Percentiles rank a stretch among this genome's conserved stretches.
Conservation (phyloP, 2,113 vertebrate species). For the Agapornis roseicollis region DNA sequence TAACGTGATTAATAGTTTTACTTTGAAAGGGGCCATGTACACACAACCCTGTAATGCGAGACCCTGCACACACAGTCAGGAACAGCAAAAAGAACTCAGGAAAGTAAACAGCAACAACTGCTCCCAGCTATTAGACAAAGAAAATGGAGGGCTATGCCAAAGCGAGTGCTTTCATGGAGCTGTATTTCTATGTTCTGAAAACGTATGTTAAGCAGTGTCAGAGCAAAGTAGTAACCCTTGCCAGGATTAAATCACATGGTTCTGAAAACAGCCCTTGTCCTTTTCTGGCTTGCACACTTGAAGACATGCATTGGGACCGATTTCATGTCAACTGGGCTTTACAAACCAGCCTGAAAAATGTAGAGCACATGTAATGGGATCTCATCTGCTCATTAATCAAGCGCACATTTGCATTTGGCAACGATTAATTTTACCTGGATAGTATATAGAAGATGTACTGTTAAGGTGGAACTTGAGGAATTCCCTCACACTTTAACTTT, state of each 20-base stretch:
- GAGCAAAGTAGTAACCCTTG: not conserved
- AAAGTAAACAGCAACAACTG: conserved; percentile 6
- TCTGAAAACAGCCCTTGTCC: not conserved
- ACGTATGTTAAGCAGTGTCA: not conserved
- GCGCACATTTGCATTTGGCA: not conserved
- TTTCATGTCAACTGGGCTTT: not conserved
- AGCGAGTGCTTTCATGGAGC: not conserved
- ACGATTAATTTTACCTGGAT: not conserved
- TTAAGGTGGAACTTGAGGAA: not conserved
- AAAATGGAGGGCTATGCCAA: not conserved
- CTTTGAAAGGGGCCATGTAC: not conserved
- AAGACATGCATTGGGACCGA: rapidly evolving
- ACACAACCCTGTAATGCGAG: not conserved
- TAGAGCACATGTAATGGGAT: not conserved
- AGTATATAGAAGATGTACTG: not conserved
- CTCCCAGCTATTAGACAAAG: not conserved
- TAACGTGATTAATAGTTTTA: not conserved
- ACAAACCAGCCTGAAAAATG: not conserved
- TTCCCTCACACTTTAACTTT: not conserved
- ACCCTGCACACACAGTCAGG: not conserved
- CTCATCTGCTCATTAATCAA: not conserved
- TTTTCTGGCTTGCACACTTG: not conserved
- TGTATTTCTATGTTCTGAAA: not conserved
- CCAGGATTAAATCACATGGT: not conserved
- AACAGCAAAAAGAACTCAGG: not conserved